phyloP scores from a whole-genome alignment of 2,113 vertebrate genomes.

The Orycteropus afer region DNA sequence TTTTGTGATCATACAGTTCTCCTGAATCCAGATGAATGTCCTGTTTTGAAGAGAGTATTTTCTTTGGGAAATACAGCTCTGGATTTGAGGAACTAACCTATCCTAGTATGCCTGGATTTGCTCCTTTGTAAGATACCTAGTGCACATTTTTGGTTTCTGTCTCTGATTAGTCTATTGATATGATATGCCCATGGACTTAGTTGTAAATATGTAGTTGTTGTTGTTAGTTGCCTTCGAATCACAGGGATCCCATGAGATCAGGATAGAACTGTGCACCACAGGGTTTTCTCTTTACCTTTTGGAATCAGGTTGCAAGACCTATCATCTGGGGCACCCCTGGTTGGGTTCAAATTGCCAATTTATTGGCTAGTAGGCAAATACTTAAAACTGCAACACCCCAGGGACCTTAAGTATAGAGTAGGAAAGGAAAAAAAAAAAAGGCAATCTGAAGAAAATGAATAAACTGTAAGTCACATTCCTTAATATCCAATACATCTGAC shows the following conservation, averaged over 20 bases:
- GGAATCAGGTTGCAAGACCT: not conserved
- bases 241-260: not conserved
- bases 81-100: not conserved
- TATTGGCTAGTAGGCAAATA: not conserved
- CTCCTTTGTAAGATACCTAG: not conserved
- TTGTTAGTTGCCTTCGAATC: not conserved
- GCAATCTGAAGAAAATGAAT: not conserved
- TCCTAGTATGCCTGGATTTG: not conserved
- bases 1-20: not conserved
- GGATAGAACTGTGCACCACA: not conserved
- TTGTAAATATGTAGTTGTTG: not conserved
- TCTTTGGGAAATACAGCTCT: not conserved
- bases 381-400: no score
- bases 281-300: not conserved
- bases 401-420: not conserved
- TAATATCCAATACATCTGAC: not conserved
- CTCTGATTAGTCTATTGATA: not conserved
- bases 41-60: not conserved
- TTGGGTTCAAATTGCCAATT: not conserved
- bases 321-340: not conserved
- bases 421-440: not conserved
- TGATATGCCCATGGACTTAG: not conserved
- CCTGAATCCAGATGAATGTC: not conserved
- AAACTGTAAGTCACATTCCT: slow-evolving; percentile 2
- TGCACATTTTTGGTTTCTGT: not conserved